Percentiles rank a stretch among this genome's conserved stretches.
Evolutionary conservation across 1,140 invertebrate genomes (phyloP).

Genomic region (Drosophila trapezifrons): DNA sequence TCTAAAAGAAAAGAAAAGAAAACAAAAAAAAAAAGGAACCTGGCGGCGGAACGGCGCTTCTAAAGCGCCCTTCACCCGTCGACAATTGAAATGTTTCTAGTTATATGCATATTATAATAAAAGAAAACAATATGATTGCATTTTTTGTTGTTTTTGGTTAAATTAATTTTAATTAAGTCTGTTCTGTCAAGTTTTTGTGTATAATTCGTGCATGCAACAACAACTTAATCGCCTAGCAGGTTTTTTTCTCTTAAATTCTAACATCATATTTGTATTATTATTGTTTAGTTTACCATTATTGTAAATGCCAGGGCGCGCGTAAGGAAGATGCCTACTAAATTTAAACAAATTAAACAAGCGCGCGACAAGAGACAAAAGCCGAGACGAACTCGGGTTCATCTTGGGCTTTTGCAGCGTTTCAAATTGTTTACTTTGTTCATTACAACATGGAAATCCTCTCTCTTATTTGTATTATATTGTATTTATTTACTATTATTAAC

Average conservation of each 20-base stretch:
- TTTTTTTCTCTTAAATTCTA: conserved; percentile 26
- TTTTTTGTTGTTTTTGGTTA: conserved; percentile 42
- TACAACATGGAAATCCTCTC: conserved; percentile 56
- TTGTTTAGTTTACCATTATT: conserved; percentile 59
- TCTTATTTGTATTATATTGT: conserved; percentile 78
- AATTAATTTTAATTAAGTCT: conserved; percentile 64
- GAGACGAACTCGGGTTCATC: conserved; percentile 3
- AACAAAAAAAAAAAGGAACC: conserved; percentile 18
- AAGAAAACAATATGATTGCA: conserved; percentile 69
- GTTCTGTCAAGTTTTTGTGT: conserved; percentile 63
- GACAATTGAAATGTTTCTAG: conserved; percentile 64
- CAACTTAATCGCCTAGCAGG: conserved; percentile 52
- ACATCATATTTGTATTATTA: conserved; percentile 72
- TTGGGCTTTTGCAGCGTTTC: conserved; percentile 45
- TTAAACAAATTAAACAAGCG: conserved; percentile 13
- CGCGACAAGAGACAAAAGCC: conserved; percentile 6
- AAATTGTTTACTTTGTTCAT: conserved; percentile 49
- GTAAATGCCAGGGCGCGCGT: conserved; percentile 25
- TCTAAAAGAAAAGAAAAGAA: conserved; percentile 23
- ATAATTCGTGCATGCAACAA: conserved; percentile 68
- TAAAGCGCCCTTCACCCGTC: conserved; percentile 51
- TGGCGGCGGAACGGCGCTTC: conserved; percentile 51
- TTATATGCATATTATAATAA: conserved; percentile 56
- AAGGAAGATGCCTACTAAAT: conserved; percentile 15
- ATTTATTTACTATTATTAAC: conserved; percentile 75